Conservation (phyloP, 2,797 vertebrate genomes). For the Miopithecus talapoin region DNA sequence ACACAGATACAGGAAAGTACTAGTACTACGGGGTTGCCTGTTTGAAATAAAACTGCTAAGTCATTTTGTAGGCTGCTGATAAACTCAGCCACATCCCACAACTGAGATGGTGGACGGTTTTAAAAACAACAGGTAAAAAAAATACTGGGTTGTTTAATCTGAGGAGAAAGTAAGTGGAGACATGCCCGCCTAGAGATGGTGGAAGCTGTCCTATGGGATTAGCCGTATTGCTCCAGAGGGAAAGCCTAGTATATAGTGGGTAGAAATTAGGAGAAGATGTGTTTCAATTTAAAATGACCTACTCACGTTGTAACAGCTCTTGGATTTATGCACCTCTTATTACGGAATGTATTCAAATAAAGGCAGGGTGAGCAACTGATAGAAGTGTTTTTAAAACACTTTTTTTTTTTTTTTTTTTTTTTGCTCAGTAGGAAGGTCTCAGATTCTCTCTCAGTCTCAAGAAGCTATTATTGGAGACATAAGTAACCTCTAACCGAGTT, state of each 20-base stretch:
- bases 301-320: background rate
- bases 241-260: background rate
- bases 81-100: background rate
- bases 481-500: background rate
- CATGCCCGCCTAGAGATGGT: background rate
- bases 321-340: background rate
- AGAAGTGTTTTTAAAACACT: background rate
- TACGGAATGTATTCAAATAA: background rate
- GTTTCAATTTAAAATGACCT: background rate
- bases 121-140: background rate
- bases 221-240: background rate
- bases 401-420: background rate
- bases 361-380: background rate
- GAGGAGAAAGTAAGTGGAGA: background rate
- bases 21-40: background rate
- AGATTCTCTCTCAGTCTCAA: background rate
- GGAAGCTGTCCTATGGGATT: background rate
- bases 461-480: background rate
- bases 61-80: background rate
- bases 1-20: background rate
- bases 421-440: background rate
- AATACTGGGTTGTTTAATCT: background rate
- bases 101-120: background rate
- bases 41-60: background rate
- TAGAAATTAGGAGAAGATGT: background rate